Percentiles rank a stretch among this genome's conserved stretches.
Conservation (phyloP, 2,113 vertebrate genomes). For the Takifugu flavidus region DNA sequence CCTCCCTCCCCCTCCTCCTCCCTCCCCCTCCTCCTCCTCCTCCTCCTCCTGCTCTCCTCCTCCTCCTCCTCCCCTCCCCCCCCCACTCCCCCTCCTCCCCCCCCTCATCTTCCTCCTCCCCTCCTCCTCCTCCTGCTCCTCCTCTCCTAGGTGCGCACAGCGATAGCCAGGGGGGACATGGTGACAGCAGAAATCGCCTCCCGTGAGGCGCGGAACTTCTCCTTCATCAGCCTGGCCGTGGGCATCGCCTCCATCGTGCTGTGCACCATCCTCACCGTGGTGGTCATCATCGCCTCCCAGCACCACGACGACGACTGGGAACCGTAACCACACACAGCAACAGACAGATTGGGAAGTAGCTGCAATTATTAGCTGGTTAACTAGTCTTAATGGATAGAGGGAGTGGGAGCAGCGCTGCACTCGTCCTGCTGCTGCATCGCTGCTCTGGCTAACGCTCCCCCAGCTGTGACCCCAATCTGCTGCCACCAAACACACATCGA, state of each 20-base stretch:
- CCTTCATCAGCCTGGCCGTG: slow-evolving; percentile 92
- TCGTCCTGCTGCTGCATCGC: slow-evolving; percentile 42
- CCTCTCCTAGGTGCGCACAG: slow-evolving; percentile 82
- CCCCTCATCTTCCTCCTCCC: not conserved
- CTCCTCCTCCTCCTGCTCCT: not conserved
- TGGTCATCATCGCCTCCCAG: slow-evolving; percentile 94
- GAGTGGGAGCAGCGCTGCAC: slow-evolving; percentile 35
- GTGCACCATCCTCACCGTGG: slow-evolving; percentile 92
- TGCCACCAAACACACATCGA: slow-evolving; percentile 30
- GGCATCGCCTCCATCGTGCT: slow-evolving; percentile 92
- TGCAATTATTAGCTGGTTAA: slow-evolving; percentile 34
- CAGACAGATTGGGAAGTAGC: slow-evolving; percentile 20
- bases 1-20: no score
- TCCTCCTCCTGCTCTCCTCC: not conserved
- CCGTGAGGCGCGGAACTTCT: slow-evolving; percentile 91
- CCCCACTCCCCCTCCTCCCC: no score
- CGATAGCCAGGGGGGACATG: slow-evolving; percentile 88
- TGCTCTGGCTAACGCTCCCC: slow-evolving; percentile 33
- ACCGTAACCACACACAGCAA: slow-evolving; percentile 64
- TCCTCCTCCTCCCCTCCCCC: not conserved
- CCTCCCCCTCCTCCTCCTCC: no score
- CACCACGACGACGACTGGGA: slow-evolving; percentile 94
- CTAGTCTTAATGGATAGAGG: slow-evolving; percentile 33
- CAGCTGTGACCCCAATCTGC: slow-evolving; percentile 38
- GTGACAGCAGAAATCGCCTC: slow-evolving; percentile 92